phyloP scores from a whole-genome alignment of 2,797 vertebrate genomes.

The Betta splendens region DNA sequence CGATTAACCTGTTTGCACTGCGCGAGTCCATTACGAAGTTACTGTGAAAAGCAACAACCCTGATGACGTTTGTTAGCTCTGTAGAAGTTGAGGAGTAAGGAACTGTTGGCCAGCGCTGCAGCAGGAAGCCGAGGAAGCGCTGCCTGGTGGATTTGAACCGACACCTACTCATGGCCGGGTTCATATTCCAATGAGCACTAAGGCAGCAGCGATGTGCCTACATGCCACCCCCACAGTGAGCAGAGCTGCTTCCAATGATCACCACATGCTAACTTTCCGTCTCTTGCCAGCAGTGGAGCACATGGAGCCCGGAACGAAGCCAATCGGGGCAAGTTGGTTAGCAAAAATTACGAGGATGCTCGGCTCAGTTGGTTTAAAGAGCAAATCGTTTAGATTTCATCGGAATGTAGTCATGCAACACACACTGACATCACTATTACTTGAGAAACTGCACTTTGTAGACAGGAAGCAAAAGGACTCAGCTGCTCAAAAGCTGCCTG shows the following conservation, averaged over 20 bases:
- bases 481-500: background rate
- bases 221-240: slow-evolving; percentile 75
- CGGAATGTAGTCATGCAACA: slow-evolving; percentile 28
- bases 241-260: slow-evolving; percentile 70
- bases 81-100: slow-evolving; percentile 40
- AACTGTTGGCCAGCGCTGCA: slow-evolving; percentile 31
- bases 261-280: slow-evolving; percentile 68
- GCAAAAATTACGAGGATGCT: slow-evolving; percentile 6
- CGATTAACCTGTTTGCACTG: background rate
- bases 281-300: slow-evolving; percentile 50
- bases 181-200: slow-evolving; percentile 77
- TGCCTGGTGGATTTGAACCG: slow-evolving; percentile 68
- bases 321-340: slow-evolving; percentile 22
- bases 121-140: slow-evolving; percentile 47
- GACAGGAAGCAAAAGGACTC: background rate
- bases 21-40: background rate
- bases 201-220: slow-evolving; percentile 75
- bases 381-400: background rate
- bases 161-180: slow-evolving; percentile 76
- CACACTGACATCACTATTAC: background rate
- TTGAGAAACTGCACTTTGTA: background rate
- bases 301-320: slow-evolving; percentile 41
- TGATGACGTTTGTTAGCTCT: slow-evolving; percentile 15
- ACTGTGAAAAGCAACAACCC: slow-evolving; percentile 1
- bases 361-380: background rate